Evolutionary conservation across 1,140 invertebrate species (phyloP).

Genomic region (Lepeophtheirus salmonis): DNA sequence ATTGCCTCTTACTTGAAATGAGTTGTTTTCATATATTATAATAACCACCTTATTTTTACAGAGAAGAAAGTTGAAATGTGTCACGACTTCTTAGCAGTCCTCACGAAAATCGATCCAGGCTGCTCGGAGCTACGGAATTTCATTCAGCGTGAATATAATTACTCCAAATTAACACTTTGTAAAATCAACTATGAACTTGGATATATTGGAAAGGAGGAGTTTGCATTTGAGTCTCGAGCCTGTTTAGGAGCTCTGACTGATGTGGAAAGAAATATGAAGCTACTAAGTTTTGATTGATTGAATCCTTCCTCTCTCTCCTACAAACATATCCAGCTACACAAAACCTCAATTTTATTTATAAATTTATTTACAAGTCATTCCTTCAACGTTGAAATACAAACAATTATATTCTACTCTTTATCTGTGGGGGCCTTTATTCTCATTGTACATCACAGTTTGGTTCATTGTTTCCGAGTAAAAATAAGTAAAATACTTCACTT

Average conservation of each 20-base stretch:
- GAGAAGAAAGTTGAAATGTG: background rate
- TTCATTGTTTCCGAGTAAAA: no score
- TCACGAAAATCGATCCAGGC: background rate
- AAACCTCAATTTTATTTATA: no score
- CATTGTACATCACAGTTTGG: no score
- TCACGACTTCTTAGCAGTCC: background rate
- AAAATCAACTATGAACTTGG: background rate
- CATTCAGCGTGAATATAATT: background rate
- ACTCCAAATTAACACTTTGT: background rate
- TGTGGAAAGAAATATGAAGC: background rate
- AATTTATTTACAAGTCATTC: no score
- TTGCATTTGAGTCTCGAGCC: background rate
- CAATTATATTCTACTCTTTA: no score
- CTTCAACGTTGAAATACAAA: no score
- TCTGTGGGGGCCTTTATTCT: no score
- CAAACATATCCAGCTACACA: no score
- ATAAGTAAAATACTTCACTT: no score
- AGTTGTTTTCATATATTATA: background rate
- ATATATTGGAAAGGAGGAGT: background rate
- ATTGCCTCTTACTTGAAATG: background rate
- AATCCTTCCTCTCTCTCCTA: no score
- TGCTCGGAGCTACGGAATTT: background rate
- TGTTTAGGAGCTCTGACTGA: background rate
- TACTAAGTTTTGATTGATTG: background rate
- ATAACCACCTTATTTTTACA: constrained; percentile 1